A percentile compares a stretch with the other conserved stretches of the same genome.
phyloP scores from a whole-genome alignment of 2,113 vertebrate genomes.

The zebrafish (Danio rerio) region GRCz12tu NC_133183.1:5881501-5882000 shows the following conservation, averaged over 20 bases:
- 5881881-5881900: not conserved
- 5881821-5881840: not conserved
- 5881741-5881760: constrained; percentile 6
- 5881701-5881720: constrained; percentile 4
- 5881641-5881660: constrained; percentile 4
- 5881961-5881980: constrained; percentile 24
- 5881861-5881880: constrained; percentile 15
- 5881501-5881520: too few relatives aligned
- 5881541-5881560: too few relatives aligned
- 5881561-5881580: too few relatives aligned
- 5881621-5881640: too few relatives aligned
- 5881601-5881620: too few relatives aligned
- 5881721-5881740: not conserved
- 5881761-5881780: constrained; percentile 18
- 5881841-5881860: constrained; percentile 6
- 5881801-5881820: not conserved
- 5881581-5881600: too few relatives aligned
- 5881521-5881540: too few relatives aligned
- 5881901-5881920: not conserved
- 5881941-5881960: not conserved
- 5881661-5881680: not conserved
- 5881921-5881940: constrained; percentile 4
- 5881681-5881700: not conserved
- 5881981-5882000: not conserved
- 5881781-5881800: constrained; percentile 20